Conservation (phyloP, 2,888 invertebrate species). For the Philopedon plagiatum region DNA sequence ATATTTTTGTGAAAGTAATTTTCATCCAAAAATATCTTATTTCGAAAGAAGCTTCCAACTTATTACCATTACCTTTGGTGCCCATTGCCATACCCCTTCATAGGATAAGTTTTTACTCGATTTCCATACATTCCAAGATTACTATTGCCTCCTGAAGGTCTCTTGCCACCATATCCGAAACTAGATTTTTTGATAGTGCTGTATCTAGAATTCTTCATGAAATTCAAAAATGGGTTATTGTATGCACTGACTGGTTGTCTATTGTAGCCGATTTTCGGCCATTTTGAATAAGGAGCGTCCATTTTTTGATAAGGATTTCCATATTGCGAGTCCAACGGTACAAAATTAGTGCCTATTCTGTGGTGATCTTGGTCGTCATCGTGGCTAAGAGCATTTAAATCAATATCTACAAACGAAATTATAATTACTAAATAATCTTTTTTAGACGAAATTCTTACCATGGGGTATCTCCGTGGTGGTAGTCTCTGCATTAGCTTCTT, state of each 20-base stretch:
- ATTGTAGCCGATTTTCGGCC: neutral
- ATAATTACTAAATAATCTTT: no score
- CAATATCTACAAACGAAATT: conserved; percentile 16
- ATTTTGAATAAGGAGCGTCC: neutral
- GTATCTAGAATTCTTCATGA: neutral
- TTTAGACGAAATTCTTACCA: conserved; percentile 4
- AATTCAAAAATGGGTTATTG: conserved; percentile 23
- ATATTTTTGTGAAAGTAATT: no score
- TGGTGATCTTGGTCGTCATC: neutral
- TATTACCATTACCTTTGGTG: no score
- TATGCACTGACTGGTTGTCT: conserved; percentile 9
- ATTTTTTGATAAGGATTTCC: neutral
- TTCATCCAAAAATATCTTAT: no score
- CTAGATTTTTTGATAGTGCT: neutral
- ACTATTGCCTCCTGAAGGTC: neutral
- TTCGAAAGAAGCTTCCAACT: no score
- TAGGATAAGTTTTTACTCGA: neutral
- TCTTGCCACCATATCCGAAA: neutral
- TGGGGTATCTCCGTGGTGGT: conserved; percentile 50
- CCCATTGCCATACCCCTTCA: no score
- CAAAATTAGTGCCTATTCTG: conserved; percentile 2
- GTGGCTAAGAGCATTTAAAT: neutral
- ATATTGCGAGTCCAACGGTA: neutral
- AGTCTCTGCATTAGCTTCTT: conserved; percentile 42
- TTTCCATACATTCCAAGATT: neutral